Percentiles rank a stretch among this genome's conserved stretches.
These are phyloP conservation scores for Scomberomorus guttatus DNA, from an alignment of 2,797 vertebrate genomes.

Conservation along the genomic window DNA sequence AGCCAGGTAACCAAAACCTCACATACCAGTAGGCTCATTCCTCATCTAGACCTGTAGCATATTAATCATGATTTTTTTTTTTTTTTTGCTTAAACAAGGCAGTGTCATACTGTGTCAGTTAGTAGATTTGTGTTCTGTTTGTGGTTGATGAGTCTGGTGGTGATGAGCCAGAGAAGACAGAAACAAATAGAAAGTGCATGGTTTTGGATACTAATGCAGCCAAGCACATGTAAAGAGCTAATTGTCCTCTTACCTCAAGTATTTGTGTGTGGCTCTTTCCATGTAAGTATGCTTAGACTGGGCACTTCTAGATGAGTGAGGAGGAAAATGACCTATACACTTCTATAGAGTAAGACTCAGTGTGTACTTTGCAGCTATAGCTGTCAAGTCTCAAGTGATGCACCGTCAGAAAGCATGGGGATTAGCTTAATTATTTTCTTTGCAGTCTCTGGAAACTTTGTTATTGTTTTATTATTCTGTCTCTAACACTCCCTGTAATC, in stretches of 20 bases:
- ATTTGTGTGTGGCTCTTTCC: constrained; percentile 17
- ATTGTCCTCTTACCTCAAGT: constrained; percentile 47
- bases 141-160: constrained; percentile 50
- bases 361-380: constrained; percentile 43
- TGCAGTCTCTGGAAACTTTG: constrained; percentile 61
- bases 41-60: constrained; percentile 15
- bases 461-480: constrained; percentile 77
- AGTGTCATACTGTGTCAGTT: not conserved
- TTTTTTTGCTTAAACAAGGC: not conserved
- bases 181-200: constrained; percentile 37
- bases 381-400: constrained; percentile 67
- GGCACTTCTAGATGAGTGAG: constrained; percentile 8
- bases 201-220: constrained; percentile 47
- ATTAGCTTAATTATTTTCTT: constrained; percentile 79
- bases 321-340: constrained; percentile 22
- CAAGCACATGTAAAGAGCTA: constrained; percentile 2
- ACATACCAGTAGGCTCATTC: constrained; percentile 16
- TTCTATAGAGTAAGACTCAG: constrained; percentile 27
- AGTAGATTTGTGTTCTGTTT: constrained; percentile 32
- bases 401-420: constrained; percentile 58
- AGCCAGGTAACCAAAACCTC: constrained; percentile 37
- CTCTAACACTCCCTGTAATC: constrained; percentile 68
- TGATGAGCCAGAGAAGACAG: constrained; percentile 23
- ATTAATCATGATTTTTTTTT: constrained; percentile 17
- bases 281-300: not conserved